Evolutionary conservation across 1,140 invertebrate species (phyloP).

Genomic region (Globodera ellingtonae): DNA sequence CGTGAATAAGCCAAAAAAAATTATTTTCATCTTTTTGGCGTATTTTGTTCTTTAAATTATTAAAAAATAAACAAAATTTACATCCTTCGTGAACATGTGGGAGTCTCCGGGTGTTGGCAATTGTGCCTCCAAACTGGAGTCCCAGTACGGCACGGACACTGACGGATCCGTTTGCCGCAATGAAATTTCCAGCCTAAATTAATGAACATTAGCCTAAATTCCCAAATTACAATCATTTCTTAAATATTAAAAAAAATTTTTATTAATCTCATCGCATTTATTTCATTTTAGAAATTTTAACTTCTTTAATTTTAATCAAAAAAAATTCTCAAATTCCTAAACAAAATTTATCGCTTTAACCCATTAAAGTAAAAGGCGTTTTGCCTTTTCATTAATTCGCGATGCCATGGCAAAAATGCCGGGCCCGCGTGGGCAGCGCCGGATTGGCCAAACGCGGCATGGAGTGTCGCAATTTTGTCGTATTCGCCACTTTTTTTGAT

Average conservation of each 20-base stretch:
- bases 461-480: conserved; percentile 53
- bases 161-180: conserved; percentile 45
- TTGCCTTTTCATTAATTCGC: conserved; percentile 45
- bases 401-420: conserved; percentile 50
- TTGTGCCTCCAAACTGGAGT: conserved; percentile 11
- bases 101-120: conserved; percentile 2
- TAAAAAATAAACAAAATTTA: not conserved
- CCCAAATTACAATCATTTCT: too few species aligned
- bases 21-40: too few species aligned
- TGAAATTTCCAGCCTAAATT: conserved; percentile 46
- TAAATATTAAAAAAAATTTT: too few species aligned
- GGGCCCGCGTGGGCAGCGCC: conserved; percentile 50
- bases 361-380: too few species aligned
- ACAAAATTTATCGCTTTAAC: too few species aligned
- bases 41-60: not conserved
- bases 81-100: not conserved
- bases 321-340: too few species aligned
- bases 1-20: too few species aligned
- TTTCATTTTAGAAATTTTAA: too few species aligned
- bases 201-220: too few species aligned
- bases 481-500: conserved; percentile 65
- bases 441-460: conserved; percentile 51
- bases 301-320: too few species aligned
- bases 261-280: too few species aligned
- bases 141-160: conserved; percentile 48